Evolutionary conservation across 2,797 vertebrate genomes (phyloP), one percentile per base, ranked within the genome.

Genomic region (Mormyrus hasselquistii): DNA sequence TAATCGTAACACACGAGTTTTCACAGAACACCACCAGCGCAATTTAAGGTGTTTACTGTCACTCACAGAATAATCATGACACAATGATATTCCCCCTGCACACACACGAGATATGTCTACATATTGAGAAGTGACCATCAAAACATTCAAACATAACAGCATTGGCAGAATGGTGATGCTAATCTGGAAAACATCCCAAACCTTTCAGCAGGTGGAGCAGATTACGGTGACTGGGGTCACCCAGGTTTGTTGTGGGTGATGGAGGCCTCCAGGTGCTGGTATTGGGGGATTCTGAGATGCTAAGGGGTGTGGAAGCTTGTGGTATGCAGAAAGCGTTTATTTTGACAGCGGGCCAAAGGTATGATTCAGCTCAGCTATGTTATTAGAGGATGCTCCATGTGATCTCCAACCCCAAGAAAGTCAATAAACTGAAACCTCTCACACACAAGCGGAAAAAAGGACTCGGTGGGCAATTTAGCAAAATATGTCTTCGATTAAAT

Each of bases 21-120:
- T 49, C 55, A 59, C 55, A 86, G 25, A 83, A 41, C 79, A 86
- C 49, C 79, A 65, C 44, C 59, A 69, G 16, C 14, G 3, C n/a
- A 57, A 85, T 9, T 57, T 53, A 86, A 86, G 52, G 47, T 86
- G 82, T 85, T 85, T 73, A 41, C 47, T 79, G 59, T 59, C 69
- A n/a, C 29, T 79, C 73, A 79, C 82, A 89, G 82, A 34, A 47
- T 38, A 50, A 50, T 29, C 25, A 69, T 82, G 88, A 85, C 88
- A 89, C 9, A 59, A 83, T 29, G 53, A 9, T 49, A 53, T 83
- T 1, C 14, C 38, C 76, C 53, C 55, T 62, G 50, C 59, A 65
- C 57, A 89, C 53, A 50, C 79, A 29, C 25, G 14, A 86, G 57
- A 86, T 69, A 86, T 89, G 82, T 89, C 82, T 83, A 41, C 79